Conservation (phyloP, 2,888 invertebrate species). For the Cephus sareptanus region DNA sequence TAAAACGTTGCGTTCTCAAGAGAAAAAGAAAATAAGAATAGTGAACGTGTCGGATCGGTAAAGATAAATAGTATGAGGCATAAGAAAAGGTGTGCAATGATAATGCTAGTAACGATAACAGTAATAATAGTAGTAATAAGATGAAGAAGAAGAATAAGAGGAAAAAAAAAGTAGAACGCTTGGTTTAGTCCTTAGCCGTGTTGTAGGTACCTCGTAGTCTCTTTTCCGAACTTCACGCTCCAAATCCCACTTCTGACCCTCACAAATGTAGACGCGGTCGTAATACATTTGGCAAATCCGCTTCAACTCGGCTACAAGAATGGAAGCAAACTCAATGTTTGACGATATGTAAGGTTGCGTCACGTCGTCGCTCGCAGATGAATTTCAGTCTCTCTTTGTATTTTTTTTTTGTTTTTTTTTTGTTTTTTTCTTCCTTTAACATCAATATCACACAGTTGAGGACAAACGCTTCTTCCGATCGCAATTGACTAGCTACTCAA, state of each 20-base stretch:
- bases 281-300: constrained; percentile 95
- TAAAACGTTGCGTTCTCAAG: not conserved
- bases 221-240: constrained; percentile 99
- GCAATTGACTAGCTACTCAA: no score
- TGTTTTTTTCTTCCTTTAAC: not conserved
- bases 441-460: not conserved
- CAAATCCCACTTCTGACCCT: constrained; percentile 99
- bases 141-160: constrained; percentile 16
- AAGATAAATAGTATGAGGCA: no score
- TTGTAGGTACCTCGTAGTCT: constrained; percentile 93
- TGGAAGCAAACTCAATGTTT: not conserved
- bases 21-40: not conserved
- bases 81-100: not conserved
- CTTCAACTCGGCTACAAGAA: constrained; percentile 86
- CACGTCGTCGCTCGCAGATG: not conserved
- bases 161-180: constrained; percentile 21
- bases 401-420: not conserved
- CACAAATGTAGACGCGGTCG: constrained; percentile 96
- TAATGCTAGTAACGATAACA: not conserved
- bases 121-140: not conserved
- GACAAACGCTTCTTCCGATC: no score
- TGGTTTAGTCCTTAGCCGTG: constrained; percentile 31
- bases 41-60: no score
- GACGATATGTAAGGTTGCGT: not conserved
- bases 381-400: not conserved